phyloP scores from a whole-genome alignment of 2,888 invertebrate species.

The Erebia epiphron region DNA sequence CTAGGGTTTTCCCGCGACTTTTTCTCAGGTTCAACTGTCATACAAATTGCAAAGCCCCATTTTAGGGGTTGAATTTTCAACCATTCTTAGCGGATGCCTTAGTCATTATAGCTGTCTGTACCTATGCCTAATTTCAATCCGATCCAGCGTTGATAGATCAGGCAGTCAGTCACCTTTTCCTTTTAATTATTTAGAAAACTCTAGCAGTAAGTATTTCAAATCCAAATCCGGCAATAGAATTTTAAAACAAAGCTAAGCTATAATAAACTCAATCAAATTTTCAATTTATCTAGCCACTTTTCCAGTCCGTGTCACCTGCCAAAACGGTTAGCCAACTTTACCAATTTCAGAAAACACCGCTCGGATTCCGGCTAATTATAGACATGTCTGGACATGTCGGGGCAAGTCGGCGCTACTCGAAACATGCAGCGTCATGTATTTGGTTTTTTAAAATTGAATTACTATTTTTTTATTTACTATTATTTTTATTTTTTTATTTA shows the following conservation, averaged over 20 bases:
- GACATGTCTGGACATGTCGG: slow-evolving; percentile 26
- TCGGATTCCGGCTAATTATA: slow-evolving; percentile 31
- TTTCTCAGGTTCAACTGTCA: too few relatives aligned
- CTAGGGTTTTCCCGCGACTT: too few relatives aligned
- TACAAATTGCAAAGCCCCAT: too few relatives aligned
- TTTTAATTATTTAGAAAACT: not conserved
- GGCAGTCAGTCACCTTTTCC: too few relatives aligned
- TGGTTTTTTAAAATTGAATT: slow-evolving; percentile 3
- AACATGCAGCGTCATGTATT: slow-evolving; percentile 21
- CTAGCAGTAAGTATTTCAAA: not conserved
- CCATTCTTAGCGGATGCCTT: too few relatives aligned
- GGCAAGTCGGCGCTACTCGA: slow-evolving; percentile 24
- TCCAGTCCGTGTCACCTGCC: slow-evolving; percentile 20
- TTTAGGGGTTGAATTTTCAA: too few relatives aligned
- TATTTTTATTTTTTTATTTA: too few relatives aligned
- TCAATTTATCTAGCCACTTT: slow-evolving; percentile 12
- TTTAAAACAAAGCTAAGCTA: not conserved
- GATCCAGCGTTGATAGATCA: too few relatives aligned
- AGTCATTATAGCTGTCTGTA: too few relatives aligned
- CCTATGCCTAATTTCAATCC: too few relatives aligned
- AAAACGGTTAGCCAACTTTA: slow-evolving; percentile 22
- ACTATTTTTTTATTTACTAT: slow-evolving; percentile 3
- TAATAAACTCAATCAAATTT: slow-evolving; percentile 12
- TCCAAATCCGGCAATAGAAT: not conserved
- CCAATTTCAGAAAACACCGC: slow-evolving; percentile 28